Evolutionary conservation across 2,797 vertebrate genomes (phyloP), one percentile per base, ranked within the genome.

Genomic region (Siniperca obscura): DNA sequence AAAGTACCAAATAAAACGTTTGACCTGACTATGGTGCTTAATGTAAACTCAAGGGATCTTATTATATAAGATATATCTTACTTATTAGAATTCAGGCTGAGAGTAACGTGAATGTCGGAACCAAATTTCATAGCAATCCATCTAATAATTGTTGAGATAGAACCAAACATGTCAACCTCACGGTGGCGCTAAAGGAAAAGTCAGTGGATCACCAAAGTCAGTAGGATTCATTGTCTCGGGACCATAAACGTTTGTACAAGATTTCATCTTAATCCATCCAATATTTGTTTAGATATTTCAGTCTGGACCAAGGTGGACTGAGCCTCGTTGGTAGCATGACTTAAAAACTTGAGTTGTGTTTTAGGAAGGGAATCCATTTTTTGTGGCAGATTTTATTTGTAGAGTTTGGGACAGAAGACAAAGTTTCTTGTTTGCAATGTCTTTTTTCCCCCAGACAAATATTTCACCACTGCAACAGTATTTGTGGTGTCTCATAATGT

Each of bases 11-110:
- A 6, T 27, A 34, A 59, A 57, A 27, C 0, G 8, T 76, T 7
- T 57, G 46, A 56, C 25, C 69, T 40, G 64, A 48, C 19, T 69
- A 4, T 67, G 87, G 75, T 12, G 71, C 75, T 40, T 30, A 34
- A 69, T 46, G 21, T 50, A 53, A 64, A 78, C 40, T 25, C 21
- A 65, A 27, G 13, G 5, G 25, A 71, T 7, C 36, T 36, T 36
- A 36, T 36, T 36, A 36, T 7, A 36, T 7, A 36, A 36, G 36
- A 36, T 36, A 36, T 36, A 36, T 7, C 36, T 72, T 21, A 53
- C 8, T 10, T 27, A 3, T 40, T 30, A 21, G 2, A 25, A 40
- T 48, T 25, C 27, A 55, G 12, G 14, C 46, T 34, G 36, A 48
- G 27, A 8, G 21, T 6, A 38, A 21, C 19, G 1, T n/a, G 6